phyloP scores from a whole-genome alignment of 2,113 vertebrate species.

The Xiphophorus hellerii region DNA sequence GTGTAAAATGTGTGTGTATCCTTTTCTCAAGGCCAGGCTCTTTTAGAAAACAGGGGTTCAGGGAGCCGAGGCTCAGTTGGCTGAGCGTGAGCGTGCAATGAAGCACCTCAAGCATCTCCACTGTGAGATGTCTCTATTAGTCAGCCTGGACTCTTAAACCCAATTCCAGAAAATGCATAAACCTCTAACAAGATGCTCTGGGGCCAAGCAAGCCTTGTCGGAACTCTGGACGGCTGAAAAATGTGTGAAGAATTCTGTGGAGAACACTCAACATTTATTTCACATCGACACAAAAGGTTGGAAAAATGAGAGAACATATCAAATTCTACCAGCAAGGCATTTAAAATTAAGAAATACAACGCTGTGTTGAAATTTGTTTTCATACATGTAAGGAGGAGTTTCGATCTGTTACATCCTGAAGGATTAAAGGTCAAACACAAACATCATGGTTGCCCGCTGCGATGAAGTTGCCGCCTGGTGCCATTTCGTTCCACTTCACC shows the following conservation, averaged over 20 bases:
- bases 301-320: constrained; percentile 3
- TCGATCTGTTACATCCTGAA: constrained; percentile 29
- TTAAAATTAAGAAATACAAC: constrained; percentile 2
- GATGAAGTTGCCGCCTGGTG: constrained; percentile 38
- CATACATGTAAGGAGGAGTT: constrained; percentile 15
- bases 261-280: constrained; percentile 43
- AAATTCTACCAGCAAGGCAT: not conserved
- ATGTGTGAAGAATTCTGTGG: constrained; percentile 34
- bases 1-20: constrained; percentile 6
- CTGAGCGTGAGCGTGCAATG: constrained; percentile 37
- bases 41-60: constrained; percentile 49
- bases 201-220: constrained; percentile 40
- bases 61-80: constrained; percentile 58
- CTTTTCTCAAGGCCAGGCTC: constrained; percentile 40
- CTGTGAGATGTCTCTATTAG: constrained; percentile 70
- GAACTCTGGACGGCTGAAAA: constrained; percentile 34
- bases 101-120: constrained; percentile 47
- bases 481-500: constrained; percentile 55
- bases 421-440: constrained; percentile 9
- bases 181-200: constrained; percentile 40
- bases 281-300: constrained; percentile 16
- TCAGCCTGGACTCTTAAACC: constrained; percentile 48
- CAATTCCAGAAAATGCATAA: constrained; percentile 34
- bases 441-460: constrained; percentile 32
- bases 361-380: constrained; percentile 1